Evolutionary conservation across 1,140 invertebrate species (phyloP).

Genomic region (Polyergus mexicanus): DNA sequence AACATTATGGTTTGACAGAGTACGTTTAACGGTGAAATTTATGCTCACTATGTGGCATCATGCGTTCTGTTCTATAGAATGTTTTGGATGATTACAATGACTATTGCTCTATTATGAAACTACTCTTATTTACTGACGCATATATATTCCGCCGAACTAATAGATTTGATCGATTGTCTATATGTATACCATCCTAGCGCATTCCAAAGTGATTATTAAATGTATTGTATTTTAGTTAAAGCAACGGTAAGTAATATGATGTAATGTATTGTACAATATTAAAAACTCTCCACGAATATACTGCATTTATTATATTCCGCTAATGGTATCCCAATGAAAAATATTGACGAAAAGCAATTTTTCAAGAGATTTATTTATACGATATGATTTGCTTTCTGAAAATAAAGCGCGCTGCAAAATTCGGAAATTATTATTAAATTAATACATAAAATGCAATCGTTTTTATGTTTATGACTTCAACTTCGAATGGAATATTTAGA

Average conservation of each 20-base stretch:
- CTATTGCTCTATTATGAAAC: neutral
- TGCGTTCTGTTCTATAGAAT: neutral
- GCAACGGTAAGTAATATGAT: conserved; percentile 4
- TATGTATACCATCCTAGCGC: neutral
- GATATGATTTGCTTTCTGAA: too few relatives aligned
- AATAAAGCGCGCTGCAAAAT: too few relatives aligned
- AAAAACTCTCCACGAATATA: neutral
- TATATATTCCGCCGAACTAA: neutral
- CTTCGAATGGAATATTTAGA: too few relatives aligned
- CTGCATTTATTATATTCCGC: neutral
- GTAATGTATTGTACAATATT: neutral
- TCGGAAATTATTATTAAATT: too few relatives aligned
- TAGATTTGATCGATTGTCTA: neutral
- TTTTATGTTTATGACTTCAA: too few relatives aligned
- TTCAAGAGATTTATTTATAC: too few relatives aligned
- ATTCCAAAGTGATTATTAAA: neutral
- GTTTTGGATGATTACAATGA: conserved; percentile 10
- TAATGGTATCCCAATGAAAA: too few relatives aligned
- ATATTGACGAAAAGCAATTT: too few relatives aligned
- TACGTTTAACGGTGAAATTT: neutral
- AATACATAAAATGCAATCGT: too few relatives aligned
- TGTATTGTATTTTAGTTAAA: conserved; percentile 15
- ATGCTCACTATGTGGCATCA: conserved; percentile 14
- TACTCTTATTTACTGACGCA: neutral
- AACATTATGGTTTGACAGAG: neutral